Base-by-base conservation (phyloP, 1,140 invertebrate species). In the Eupristina koningsbergeri region DNA sequence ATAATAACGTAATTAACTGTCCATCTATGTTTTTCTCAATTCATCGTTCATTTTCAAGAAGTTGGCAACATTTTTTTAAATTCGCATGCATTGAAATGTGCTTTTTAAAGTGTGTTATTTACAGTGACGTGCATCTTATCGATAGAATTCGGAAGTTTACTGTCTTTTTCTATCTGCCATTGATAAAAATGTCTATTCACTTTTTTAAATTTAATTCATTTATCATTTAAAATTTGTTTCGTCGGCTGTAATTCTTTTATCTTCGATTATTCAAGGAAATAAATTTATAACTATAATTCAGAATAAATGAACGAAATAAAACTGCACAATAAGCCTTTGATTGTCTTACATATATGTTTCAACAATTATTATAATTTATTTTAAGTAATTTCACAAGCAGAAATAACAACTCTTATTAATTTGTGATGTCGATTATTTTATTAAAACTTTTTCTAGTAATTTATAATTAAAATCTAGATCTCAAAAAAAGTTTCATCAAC, bases 1-100 rank as follows among this genome's bases (percentile, higher is more conserved):
- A 78, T 79, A 83, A 83, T 83, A 79, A 78, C 50, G 81, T 76
- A 61, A 83, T 83, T 83, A 79, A 61, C 47, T 71, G 61, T 11
- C 64, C 81, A 64, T 83, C 67, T 36, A 47, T 83, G 74, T 83
- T 78, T 53, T 11, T 19, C 26, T 29, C 64, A 41, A 61, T 63
- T 41, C 34, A 36, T 69, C 63, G 63, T 39, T 34, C 45, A 17
- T 3, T 29, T 26, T 58, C 67, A 41, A 39, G 67, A 63, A 17
- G 11, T 67, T 63, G 17, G 9, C 19, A 11, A 7, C 29, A 7
- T 58, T 74, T 58, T 63, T 58, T 63, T 63, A 22, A 19, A 29
- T 61, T 80, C 17, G 29, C 5, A 67, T 36, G 5, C 61, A 29
- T 64, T 29, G 0, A 64, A 64, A 64, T 64, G 26, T 9, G 26